Evolutionary conservation across 1,140 invertebrate species (phyloP).

Genomic region (Hormaphis cornu): DNA sequence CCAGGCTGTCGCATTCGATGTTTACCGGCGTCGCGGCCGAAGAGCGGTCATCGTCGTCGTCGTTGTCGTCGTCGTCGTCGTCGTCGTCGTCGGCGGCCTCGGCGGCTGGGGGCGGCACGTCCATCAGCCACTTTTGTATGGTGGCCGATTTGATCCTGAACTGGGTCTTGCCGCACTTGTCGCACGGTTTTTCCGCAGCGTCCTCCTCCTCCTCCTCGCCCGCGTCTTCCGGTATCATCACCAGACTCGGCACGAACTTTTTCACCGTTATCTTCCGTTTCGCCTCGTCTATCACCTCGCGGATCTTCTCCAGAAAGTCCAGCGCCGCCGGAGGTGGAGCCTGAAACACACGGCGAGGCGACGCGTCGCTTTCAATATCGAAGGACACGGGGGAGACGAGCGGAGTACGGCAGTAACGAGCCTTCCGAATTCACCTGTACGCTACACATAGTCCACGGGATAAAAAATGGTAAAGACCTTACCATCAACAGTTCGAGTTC

Average conservation of each 20-base stretch:
- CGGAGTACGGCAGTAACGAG: too few species aligned
- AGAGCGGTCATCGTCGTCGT: neutral
- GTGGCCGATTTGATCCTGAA: conserved; percentile 7
- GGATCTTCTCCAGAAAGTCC: conserved; percentile 75
- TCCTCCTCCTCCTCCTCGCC: conserved; percentile 33
- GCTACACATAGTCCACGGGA: neutral
- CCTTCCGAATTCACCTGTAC: too few species aligned
- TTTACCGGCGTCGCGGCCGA: too few species aligned
- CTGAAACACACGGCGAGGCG: conserved; percentile 48
- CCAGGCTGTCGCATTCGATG: conserved; percentile 61
- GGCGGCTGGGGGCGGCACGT: conserved; percentile 1
- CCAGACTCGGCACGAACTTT: conserved; percentile 65
- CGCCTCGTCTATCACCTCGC: conserved; percentile 76
- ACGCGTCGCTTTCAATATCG: too few species aligned
- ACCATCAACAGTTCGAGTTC: conserved; percentile 72
- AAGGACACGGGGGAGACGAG: neutral
- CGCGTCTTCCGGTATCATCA: conserved; percentile 72
- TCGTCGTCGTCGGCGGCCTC: neutral
- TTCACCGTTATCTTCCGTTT: conserved; percentile 76
- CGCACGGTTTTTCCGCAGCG: neutral
- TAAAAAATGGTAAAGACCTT: conserved; percentile 40
- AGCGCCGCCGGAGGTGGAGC: conserved; percentile 73
- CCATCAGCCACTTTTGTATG: conserved; percentile 21
- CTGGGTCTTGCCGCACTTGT: neutral
- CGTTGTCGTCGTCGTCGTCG: neutral